Evolutionary conservation across 2,113 vertebrate genomes (phyloP).

Genomic region (Pelobates fuscus): DNA sequence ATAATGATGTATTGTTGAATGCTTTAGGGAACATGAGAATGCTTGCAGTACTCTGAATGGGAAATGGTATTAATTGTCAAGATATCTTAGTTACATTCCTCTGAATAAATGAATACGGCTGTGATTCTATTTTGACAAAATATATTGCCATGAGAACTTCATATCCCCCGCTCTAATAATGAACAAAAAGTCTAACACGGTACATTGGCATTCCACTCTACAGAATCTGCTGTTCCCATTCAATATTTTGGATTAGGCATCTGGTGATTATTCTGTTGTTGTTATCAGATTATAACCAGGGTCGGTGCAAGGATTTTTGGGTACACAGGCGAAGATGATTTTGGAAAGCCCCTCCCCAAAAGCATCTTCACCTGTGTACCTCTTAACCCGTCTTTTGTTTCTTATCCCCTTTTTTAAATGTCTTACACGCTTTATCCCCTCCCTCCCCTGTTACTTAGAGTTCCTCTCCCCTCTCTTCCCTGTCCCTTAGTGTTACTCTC

Average conservation of each 20-base stretch:
- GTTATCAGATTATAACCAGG: too few species aligned
- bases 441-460: too few species aligned
- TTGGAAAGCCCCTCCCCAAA: too few species aligned
- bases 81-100: conserved; percentile 54
- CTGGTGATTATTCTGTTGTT: too few species aligned
- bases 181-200: background rate
- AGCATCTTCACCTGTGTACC: too few species aligned
- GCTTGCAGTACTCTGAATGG: conserved; percentile 65
- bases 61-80: conserved; percentile 70
- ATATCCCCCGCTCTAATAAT: background rate
- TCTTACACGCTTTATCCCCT: too few species aligned
- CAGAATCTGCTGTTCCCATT: background rate
- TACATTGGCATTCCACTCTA: background rate
- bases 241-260: background rate
- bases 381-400: too few species aligned
- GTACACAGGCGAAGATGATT: too few species aligned
- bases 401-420: too few species aligned
- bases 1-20: conserved; percentile 75
- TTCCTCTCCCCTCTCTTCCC: too few species aligned
- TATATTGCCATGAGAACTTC: background rate
- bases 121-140: background rate
- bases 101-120: conserved; percentile 6
- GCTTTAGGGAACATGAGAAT: conserved; percentile 69
- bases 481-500: too few species aligned
- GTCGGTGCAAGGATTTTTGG: too few species aligned